A percentile compares a stretch with the other conserved stretches of the same genome.
Conservation (phyloP, 2,797 vertebrate species). For the Taenioides sp. region DNA sequence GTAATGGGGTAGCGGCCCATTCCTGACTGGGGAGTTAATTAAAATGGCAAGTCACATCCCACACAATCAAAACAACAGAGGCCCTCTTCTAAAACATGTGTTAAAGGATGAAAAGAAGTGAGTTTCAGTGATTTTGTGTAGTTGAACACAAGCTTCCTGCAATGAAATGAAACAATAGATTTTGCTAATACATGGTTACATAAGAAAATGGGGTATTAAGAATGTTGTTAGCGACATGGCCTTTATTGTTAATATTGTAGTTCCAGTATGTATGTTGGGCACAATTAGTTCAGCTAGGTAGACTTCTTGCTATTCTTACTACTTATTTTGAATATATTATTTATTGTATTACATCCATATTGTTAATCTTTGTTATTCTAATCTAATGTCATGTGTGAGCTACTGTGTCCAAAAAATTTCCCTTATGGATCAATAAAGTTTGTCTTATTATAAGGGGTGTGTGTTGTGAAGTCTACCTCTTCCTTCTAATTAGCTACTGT, state of each 20-base stretch:
- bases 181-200: neutral
- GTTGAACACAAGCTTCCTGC: neutral
- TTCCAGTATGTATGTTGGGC: neutral
- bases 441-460: no score
- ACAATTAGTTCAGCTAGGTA: neutral
- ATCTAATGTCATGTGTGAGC: no score
- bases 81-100: slow-evolving; percentile 15
- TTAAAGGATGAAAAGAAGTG: slow-evolving; percentile 1
- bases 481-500: no score
- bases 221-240: neutral
- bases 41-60: slow-evolving; percentile 79
- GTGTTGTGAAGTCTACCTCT: no score
- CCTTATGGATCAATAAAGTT: no score
- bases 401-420: no score
- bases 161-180: neutral
- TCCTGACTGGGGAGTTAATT: slow-evolving; percentile 80
- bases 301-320: no score
- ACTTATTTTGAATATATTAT: no score
- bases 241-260: neutral
- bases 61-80: slow-evolving; percentile 79
- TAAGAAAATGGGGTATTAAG: neutral
- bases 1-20: slow-evolving; percentile 69
- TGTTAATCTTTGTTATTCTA: no score
- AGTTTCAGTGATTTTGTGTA: neutral
- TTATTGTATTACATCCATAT: no score